A percentile compares a stretch with the other conserved stretches of the same genome.
Evolutionary conservation across 2,888 invertebrate species (phyloP).

Genomic region (Dinocampus coccinellae): DNA sequence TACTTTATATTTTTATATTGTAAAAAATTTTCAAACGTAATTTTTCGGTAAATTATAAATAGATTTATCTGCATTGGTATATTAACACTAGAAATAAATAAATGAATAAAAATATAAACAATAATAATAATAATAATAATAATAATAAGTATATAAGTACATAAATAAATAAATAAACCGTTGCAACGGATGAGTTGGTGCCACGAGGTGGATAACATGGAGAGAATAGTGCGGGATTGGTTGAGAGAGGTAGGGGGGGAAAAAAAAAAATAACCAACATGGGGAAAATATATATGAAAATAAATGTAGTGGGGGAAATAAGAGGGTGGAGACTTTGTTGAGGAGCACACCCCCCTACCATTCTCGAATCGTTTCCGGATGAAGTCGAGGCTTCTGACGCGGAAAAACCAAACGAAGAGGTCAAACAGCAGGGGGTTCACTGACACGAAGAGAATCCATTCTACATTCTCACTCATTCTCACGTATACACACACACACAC

Average conservation of each 20-base stretch:
- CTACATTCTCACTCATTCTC: conserved; percentile 42
- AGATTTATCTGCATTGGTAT: too few relatives aligned
- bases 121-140: too few relatives aligned
- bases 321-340: conserved; percentile 37
- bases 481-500: background rate
- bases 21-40: too few relatives aligned
- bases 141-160: too few relatives aligned
- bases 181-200: conserved; percentile 28
- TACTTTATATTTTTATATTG: too few relatives aligned
- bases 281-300: conserved; percentile 21
- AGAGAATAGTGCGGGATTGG: too few relatives aligned
- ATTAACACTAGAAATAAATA: too few relatives aligned
- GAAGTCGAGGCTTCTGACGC: conserved; percentile 62
- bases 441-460: conserved; percentile 65
- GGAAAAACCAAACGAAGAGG: conserved; percentile 65
- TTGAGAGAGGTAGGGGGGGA: background rate
- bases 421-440: conserved; percentile 64
- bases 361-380: conserved; percentile 56
- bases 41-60: too few relatives aligned
- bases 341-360: conserved; percentile 23
- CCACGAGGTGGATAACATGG: too few relatives aligned
- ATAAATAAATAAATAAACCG: too few relatives aligned
- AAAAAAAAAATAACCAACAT: conserved; percentile 28
- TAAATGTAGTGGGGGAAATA: conserved; percentile 7
- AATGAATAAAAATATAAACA: too few relatives aligned